Evolutionary conservation across 2,797 vertebrate genomes (phyloP).

Genomic region (Tinamus major): DNA sequence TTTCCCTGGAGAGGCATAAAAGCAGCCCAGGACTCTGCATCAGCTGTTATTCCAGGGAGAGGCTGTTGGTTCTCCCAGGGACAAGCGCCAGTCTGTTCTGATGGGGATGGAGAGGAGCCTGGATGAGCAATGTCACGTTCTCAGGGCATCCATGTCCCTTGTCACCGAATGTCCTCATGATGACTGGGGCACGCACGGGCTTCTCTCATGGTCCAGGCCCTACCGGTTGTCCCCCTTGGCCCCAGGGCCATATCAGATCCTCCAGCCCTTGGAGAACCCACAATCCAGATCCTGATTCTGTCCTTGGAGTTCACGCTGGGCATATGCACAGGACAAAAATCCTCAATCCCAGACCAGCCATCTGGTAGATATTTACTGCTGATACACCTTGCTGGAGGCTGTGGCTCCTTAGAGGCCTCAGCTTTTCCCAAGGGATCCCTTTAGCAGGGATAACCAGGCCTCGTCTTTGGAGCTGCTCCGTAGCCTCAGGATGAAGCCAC

Average conservation of each 20-base stretch:
- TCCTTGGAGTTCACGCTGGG: fast-evolving
- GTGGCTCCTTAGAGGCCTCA: not conserved
- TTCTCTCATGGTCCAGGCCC: not conserved
- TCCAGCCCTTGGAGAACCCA: not conserved
- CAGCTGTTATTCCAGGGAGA: not conserved
- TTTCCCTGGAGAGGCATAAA: not conserved
- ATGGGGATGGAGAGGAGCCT: not conserved
- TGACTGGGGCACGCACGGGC: not conserved
- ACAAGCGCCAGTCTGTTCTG: not conserved
- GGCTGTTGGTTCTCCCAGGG: not conserved
- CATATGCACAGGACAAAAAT: not conserved
- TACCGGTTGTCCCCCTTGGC: not conserved
- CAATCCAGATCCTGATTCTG: not conserved
- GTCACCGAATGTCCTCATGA: not conserved
- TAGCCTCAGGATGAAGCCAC: not conserved
- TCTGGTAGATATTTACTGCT: too few species aligned
- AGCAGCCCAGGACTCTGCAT: not conserved
- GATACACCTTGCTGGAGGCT: not conserved
- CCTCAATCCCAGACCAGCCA: not conserved
- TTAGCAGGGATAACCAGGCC: not conserved
- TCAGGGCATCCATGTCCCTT: fast-evolving
- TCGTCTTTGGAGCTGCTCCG: not conserved
- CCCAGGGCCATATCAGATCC: not conserved
- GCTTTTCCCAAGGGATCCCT: not conserved
- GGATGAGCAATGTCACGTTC: not conserved